phyloP scores from a whole-genome alignment of 2,888 invertebrate species.

The Drosophila vallismaia region DNA sequence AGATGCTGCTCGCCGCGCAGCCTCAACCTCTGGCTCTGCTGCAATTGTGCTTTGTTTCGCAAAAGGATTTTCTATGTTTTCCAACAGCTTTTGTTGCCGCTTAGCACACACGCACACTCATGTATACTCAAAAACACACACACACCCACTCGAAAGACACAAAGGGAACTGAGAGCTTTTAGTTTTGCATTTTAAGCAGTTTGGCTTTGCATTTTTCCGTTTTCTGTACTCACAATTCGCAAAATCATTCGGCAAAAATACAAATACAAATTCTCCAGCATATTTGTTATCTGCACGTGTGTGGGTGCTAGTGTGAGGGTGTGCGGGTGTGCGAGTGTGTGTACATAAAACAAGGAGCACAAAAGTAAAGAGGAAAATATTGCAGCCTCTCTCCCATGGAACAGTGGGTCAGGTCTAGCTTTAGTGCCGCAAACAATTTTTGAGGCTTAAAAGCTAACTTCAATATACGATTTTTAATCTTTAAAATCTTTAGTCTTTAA shows the following conservation, averaged over 20 bases:
- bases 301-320: neutral
- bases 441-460: too few relatives aligned
- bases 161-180: constrained; percentile 57
- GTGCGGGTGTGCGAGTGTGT: constrained; percentile 5
- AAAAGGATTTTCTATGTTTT: constrained; percentile 78
- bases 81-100: constrained; percentile 70
- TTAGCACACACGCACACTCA: constrained; percentile 47
- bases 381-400: neutral
- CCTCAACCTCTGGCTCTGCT: constrained; percentile 19
- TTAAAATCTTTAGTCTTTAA: too few relatives aligned
- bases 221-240: constrained; percentile 42
- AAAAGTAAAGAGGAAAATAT: constrained; percentile 12
- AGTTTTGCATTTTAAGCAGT: constrained; percentile 74
- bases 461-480: too few relatives aligned
- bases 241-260: constrained; percentile 67
- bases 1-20: constrained; percentile 13
- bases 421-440: neutral
- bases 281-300: constrained; percentile 54
- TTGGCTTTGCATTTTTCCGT: constrained; percentile 54
- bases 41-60: constrained; percentile 67
- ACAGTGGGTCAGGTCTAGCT: neutral
- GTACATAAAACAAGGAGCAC: constrained; percentile 19
- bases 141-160: constrained; percentile 10
- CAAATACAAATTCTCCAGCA: constrained; percentile 55
- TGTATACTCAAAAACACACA: neutral